Evolutionary conservation across 2,113 vertebrate species (phyloP).

Genomic region (Centropristis striata): DNA sequence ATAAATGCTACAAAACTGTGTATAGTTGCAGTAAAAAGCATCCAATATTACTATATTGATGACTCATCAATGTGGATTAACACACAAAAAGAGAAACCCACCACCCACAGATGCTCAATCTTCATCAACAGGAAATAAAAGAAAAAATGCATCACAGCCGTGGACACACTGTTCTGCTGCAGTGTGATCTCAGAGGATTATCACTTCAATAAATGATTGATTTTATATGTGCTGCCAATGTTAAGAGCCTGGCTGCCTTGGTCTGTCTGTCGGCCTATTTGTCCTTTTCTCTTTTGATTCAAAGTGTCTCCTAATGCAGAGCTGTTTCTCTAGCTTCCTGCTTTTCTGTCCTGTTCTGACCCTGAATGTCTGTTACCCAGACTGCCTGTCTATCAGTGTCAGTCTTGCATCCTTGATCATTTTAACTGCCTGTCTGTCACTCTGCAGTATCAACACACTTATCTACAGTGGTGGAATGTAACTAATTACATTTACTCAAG

Average conservation of each 20-base stretch:
- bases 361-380: neutral
- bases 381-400: neutral
- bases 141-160: neutral
- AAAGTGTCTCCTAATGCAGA: neutral
- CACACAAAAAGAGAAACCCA: neutral
- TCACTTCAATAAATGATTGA: neutral
- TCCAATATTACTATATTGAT: neutral
- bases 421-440: slow-evolving; percentile 3
- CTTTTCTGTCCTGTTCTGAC: neutral
- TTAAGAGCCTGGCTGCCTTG: neutral
- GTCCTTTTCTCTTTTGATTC: neutral
- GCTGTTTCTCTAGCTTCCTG: neutral
- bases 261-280: neutral
- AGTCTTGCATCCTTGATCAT: neutral
- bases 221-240: neutral
- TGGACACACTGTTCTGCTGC: neutral
- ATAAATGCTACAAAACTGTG: neutral
- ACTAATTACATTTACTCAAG: too few relatives aligned
- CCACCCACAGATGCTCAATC: slow-evolving; percentile 4
- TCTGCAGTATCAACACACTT: neutral
- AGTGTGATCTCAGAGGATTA: neutral
- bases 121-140: slow-evolving; percentile 15
- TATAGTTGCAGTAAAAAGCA: neutral
- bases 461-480: too few relatives aligned
- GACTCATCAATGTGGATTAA: slow-evolving; percentile 12